phyloP scores from a whole-genome alignment of 2,797 vertebrate genomes.

The Allobates femoralis region DNA sequence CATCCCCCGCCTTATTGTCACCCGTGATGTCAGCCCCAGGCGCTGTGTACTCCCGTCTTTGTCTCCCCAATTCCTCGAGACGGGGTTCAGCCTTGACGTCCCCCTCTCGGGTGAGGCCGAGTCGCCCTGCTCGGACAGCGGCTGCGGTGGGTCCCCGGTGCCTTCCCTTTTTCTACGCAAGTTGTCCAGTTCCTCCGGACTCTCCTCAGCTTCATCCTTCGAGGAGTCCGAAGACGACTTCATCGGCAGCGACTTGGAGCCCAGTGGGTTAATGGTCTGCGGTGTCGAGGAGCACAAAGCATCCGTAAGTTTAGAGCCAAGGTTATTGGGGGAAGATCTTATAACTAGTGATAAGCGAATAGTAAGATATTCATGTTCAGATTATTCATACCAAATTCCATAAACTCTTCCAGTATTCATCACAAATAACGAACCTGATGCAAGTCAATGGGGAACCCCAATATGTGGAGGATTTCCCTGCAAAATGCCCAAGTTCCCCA shows the following conservation, averaged over 20 bases:
- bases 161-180: constrained; percentile 78
- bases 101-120: constrained; percentile 73
- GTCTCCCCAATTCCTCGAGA: constrained; percentile 62
- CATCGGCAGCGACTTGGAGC: constrained; percentile 79
- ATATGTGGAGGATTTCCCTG: no score
- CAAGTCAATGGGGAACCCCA: no score
- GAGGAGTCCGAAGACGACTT: constrained; percentile 91
- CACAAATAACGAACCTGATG: no score
- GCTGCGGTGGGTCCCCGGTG: constrained; percentile 83
- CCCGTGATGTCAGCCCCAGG: constrained; percentile 78
- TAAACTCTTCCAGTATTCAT: no score
- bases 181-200: constrained; percentile 81
- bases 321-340: no score
- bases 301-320: constrained; percentile 75
- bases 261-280: constrained; percentile 71
- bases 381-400: no score
- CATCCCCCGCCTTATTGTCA: constrained; percentile 89
- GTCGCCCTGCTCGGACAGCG: constrained; percentile 82
- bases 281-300: constrained; percentile 76
- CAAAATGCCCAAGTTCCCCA: no score
- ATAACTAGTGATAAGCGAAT: no score
- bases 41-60: constrained; percentile 60
- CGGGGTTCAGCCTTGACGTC: constrained; percentile 72
- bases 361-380: no score
- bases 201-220: constrained; percentile 89